Percentiles rank a stretch among this genome's conserved stretches.
Evolutionary conservation across 2,888 invertebrate genomes (phyloP).

Genomic region (Athetis lepigone): DNA sequence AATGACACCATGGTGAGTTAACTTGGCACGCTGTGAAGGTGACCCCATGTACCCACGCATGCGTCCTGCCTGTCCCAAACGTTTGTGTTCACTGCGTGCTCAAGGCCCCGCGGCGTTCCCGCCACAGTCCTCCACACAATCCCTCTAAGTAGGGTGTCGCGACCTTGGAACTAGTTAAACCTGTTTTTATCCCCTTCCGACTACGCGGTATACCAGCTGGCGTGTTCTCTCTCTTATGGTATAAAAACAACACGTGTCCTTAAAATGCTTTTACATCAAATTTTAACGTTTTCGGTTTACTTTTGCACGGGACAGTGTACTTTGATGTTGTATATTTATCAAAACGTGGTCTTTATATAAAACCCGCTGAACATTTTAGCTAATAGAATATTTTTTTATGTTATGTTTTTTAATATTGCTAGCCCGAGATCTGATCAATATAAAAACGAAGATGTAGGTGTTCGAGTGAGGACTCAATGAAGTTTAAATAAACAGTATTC

Average conservation of each 20-base stretch:
- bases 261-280: slow-evolving; percentile 20
- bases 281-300: slow-evolving; percentile 1
- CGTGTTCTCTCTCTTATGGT: slow-evolving; percentile 8
- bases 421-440: slow-evolving; percentile 67
- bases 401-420: slow-evolving; percentile 27
- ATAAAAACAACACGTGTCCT: slow-evolving; percentile 2
- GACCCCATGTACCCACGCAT: slow-evolving; percentile 71
- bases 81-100: slow-evolving; percentile 57
- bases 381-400: slow-evolving; percentile 28
- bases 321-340: background rate
- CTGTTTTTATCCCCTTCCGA: slow-evolving; percentile 63
- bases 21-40: slow-evolving; percentile 58
- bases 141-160: slow-evolving; percentile 64
- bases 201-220: slow-evolving; percentile 22
- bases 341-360: background rate
- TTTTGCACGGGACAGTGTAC: slow-evolving; percentile 7
- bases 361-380: slow-evolving; percentile 17
- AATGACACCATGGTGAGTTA: slow-evolving; percentile 40
- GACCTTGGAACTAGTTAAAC: slow-evolving; percentile 73
- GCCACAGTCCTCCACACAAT: slow-evolving; percentile 51
- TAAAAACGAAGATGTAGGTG: slow-evolving; percentile 44
- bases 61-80: slow-evolving; percentile 68
- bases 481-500: slow-evolving; percentile 51
- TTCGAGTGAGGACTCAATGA: slow-evolving; percentile 28
- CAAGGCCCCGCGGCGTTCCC: slow-evolving; percentile 45